Base-by-base conservation (phyloP, 37 sponge, comb jelly and placozoan species). In the Hexactinellida sp. region DNA sequence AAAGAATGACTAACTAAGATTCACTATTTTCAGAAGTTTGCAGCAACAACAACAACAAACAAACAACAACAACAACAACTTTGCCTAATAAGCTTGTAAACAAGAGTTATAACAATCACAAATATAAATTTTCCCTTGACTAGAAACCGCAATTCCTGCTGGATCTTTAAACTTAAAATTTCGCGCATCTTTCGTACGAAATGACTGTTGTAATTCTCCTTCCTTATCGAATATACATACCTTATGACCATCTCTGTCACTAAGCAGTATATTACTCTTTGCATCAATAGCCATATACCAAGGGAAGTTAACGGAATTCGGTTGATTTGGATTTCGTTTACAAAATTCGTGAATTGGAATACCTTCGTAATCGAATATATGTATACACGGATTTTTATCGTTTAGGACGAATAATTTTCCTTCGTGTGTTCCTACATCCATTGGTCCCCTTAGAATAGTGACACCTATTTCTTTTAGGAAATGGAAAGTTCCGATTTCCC, bases 61-160 rank as follows among this genome's bases (percentile, higher is more conserved):
- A 63, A 63, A 63, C 76, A 63, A 63, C 76, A n/a, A n/a, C n/a
- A n/a, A n/a, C n/a, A n/a, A n/a, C n/a, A n/a, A n/a, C n/a, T n/a
- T n/a, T n/a, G n/a, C n/a, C n/a, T 63, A 63, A 63, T 63, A 63
- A 28, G 76, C 76, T 63, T 63, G 76, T 63, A 63, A 63, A 63
- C 76, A 63, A 3, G 76, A 63, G 34, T 63, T 63, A n/a, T 63
- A 63, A 63, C 76, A 63, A 28, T 63, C 76, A 63, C 76, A 63
- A 28, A 63, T 63, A n/a, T 63, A 63, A 63, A 63, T 63, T n/a
- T 63, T 63, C 25, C 76, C 76, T 23, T 63, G 76, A 32, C 32
- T 10, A 10, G 76, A 63, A 7, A 63, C 30, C 5, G 76, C 76
- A 21, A 63, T 63, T n/a, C 76, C 76, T 7, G 76, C 76, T 7